A percentile compares a stretch with the other conserved stretches of the same genome.
Conservation (phyloP, 2,797 vertebrate genomes). For the Melanotaenia pygmaea region DNA sequence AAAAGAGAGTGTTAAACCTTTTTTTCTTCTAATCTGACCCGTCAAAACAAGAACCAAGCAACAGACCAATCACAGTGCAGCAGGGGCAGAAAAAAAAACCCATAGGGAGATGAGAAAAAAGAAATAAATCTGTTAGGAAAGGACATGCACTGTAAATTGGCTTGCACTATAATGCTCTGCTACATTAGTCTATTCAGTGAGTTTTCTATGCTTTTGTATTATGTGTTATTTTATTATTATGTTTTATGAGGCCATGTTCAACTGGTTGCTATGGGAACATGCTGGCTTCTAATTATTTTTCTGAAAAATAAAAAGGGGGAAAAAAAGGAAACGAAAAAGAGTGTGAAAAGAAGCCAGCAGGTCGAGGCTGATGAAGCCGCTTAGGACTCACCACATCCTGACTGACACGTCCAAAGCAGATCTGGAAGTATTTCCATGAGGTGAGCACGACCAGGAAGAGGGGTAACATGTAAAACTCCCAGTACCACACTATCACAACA, state of each 20-base stretch:
- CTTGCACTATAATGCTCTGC: conserved; percentile 40
- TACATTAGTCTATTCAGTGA: conserved; percentile 52
- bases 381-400: conserved; percentile 87
- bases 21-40: conserved; percentile 30
- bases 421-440: conserved; percentile 88
- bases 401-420: conserved; percentile 80
- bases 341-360: conserved; percentile 3
- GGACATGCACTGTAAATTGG: conserved; percentile 52
- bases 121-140: conserved; percentile 24
- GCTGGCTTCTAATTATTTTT: conserved; percentile 45
- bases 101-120: neutral
- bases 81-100: conserved; percentile 32
- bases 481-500: conserved; percentile 90
- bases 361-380: neutral
- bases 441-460: conserved; percentile 89
- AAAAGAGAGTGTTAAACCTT: conserved; percentile 26
- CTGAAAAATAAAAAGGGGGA: conserved; percentile 23
- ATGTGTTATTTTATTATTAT: conserved; percentile 57
- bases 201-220: conserved; percentile 55
- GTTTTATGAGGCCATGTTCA: conserved; percentile 26
- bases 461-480: conserved; percentile 96
- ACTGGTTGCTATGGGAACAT: conserved; percentile 63
- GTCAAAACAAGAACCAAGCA: conserved; percentile 41
- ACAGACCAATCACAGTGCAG: conserved; percentile 43
- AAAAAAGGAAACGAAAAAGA: neutral